Percentiles rank a stretch among this genome's conserved stretches.
Evolutionary conservation across 2,113 vertebrate species (phyloP).

Genomic region (Laticauda laticaudata): DNA sequence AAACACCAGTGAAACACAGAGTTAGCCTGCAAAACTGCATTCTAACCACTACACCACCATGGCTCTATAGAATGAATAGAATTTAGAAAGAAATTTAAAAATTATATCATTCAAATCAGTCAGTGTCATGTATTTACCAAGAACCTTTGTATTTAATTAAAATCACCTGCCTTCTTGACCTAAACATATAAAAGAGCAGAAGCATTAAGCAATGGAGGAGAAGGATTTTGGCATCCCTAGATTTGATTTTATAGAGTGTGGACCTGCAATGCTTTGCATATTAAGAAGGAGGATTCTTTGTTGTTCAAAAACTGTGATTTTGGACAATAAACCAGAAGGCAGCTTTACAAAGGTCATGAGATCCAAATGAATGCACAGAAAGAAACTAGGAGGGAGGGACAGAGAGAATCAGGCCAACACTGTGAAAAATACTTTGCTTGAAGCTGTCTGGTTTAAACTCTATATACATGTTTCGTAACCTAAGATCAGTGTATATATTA

Average conservation of each 20-base stretch:
- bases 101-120: not conserved
- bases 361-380: not conserved
- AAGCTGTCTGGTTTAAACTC: not conserved
- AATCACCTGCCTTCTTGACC: not conserved
- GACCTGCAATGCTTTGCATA: not conserved
- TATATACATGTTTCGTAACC: not conserved
- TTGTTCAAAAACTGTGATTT: not conserved
- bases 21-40: not conserved
- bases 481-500: not conserved
- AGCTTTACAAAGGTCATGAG: not conserved
- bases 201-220: not conserved
- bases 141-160: not conserved
- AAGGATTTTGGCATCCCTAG: not conserved
- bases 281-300: not conserved
- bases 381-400: not conserved
- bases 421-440: not conserved
- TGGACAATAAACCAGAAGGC: not conserved
- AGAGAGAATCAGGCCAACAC: not conserved
- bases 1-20: not conserved
- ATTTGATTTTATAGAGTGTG: not conserved
- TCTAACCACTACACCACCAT: not conserved
- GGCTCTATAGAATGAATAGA: not conserved
- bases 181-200: not conserved
- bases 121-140: not conserved
- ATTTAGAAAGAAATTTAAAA: no score